These are phyloP conservation scores for Fissipunctia ypsillon DNA, from an alignment of 2,888 invertebrate species.

Conservation along the genomic window DNA sequence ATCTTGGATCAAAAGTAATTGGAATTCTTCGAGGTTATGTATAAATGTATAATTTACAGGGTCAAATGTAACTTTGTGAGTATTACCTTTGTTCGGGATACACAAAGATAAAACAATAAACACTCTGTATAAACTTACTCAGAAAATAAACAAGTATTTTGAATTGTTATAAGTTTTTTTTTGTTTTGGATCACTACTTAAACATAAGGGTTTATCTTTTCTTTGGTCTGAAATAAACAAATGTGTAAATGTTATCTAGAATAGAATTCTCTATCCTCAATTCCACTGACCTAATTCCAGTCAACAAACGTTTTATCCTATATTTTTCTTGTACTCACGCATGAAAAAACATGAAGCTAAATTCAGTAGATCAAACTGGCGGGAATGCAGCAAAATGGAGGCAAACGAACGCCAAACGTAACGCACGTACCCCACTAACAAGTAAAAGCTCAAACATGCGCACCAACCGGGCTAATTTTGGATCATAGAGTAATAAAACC, in stretches of 20 bases:
- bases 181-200: background rate
- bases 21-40: conserved; percentile 47
- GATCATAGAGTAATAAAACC: conserved; percentile 53
- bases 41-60: conserved; percentile 43
- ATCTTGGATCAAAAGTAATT: conserved; percentile 64
- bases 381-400: conserved; percentile 64
- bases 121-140: background rate
- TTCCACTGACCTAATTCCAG: conserved; percentile 4
- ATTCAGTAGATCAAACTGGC: conserved; percentile 63
- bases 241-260: conserved; percentile 15
- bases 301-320: conserved; percentile 33
- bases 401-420: conserved; percentile 58
- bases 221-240: background rate
- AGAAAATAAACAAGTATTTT: background rate
- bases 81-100: conserved; percentile 12
- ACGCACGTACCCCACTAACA: conserved; percentile 74
- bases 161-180: background rate
- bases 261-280: conserved; percentile 2
- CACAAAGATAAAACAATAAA: background rate
- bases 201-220: conserved; percentile 1
- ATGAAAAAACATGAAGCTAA: conserved; percentile 52
- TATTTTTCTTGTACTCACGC: conserved; percentile 50
- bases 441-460: conserved; percentile 76
- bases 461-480: conserved; percentile 73
- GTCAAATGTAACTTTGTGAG: conserved; percentile 32